Evolutionary conservation across 2,113 vertebrate species (phyloP).

Genomic region (Platichthys stellatus): DNA sequence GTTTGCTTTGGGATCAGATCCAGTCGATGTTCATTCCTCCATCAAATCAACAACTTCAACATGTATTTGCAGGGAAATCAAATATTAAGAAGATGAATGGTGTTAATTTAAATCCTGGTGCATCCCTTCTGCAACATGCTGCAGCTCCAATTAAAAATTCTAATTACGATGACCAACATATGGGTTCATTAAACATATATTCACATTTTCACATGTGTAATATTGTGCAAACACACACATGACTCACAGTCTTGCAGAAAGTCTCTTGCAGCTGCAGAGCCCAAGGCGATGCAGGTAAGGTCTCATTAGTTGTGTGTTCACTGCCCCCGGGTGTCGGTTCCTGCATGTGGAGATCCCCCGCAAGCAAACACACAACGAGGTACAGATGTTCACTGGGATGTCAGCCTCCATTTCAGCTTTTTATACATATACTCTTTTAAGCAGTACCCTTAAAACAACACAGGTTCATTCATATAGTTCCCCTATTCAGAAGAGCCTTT

Average conservation of each 20-base stretch:
- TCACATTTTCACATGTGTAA: conserved; percentile 5
- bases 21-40: neutral
- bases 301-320: conserved; percentile 55
- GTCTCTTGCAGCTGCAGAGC: conserved; percentile 11
- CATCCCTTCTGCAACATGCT: conserved; percentile 20
- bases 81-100: conserved; percentile 5
- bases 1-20: no score
- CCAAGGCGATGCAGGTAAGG: conserved; percentile 23
- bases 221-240: conserved; percentile 4
- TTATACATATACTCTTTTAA: no score
- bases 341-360: neutral
- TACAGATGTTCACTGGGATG: no score
- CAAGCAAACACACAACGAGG: neutral
- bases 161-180: conserved; percentile 51
- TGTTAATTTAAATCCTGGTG: conserved; percentile 40
- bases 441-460: no score
- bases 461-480: no score
- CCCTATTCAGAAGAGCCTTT: no score
- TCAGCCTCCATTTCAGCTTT: no score
- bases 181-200: conserved; percentile 11
- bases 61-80: no score
- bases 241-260: conserved; percentile 18
- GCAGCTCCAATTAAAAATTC: conserved; percentile 49
- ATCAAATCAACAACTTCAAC: no score
- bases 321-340: conserved; percentile 1